Base-by-base conservation (phyloP, 2,888 invertebrate species). In the Leptopilina myrica region DNA sequence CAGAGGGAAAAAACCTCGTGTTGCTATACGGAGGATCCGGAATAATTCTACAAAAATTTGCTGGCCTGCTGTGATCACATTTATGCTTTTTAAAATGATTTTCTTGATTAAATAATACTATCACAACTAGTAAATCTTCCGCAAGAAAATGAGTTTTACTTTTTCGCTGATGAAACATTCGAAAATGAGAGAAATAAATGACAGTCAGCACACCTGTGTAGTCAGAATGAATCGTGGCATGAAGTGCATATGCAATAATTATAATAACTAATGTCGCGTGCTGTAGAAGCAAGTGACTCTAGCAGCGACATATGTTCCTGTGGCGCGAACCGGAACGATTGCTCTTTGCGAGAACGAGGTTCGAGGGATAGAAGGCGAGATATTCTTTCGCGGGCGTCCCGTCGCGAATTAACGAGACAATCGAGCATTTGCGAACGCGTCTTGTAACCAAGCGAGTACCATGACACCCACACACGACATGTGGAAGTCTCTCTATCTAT, bases 381-480 rank as follows among this genome's bases (percentile, higher is more conserved):
- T 33, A 56, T 56, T 56, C 73, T 53, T 73, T 73, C 73, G 73
- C 73, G 33, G 85, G 82, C 78, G 69, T 85, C 88, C 87, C 79
- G 88, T 84, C 81, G 87, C 80, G 88, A 85, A 85, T 87, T 86
- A 87, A 88, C 87, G 87, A 86, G 88, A 88, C 87, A 88, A 87
- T 87, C 87, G 80, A 79, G 69, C 79, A 80, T 76, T 69, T 79
- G 79, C 75, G 79, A 69, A 78, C 75, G 80, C 80, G 87, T 75
- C 80, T 82, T 73, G 80, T 80, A 80, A 83, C 83, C 80, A 81
- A 81, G 80, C 12, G 49, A 79, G 84, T 84, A 83, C 84, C 81
- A 78, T 83, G 84, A 86, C 88, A 79, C 83, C 88, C 84, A 88
- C 88, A 85, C 88, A 79, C 20, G 79, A 83, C 84, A 82, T 85